Evolutionary conservation across 2,797 vertebrate species (phyloP).

Genomic region (Cryptoprocta ferox): DNA sequence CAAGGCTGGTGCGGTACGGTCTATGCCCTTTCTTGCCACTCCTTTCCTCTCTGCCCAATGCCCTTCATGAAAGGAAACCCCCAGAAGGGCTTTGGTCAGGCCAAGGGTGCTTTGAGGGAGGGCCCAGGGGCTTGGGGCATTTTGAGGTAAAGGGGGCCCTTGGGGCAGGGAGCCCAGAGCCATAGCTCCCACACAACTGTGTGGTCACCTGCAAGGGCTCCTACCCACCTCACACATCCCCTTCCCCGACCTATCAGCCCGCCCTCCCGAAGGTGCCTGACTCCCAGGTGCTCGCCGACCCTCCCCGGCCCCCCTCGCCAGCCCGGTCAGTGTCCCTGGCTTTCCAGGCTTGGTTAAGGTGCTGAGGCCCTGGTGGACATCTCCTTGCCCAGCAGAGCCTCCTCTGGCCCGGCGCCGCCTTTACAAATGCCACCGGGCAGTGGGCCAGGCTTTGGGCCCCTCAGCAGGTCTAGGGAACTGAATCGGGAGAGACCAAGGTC

Average conservation of each 20-base stretch:
- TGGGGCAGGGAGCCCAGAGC: background rate
- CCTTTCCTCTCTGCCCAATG: background rate
- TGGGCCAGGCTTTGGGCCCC: background rate
- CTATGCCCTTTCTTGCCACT: background rate
- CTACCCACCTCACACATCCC: rapidly evolving
- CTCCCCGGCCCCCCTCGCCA: background rate
- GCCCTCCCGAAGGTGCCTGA: background rate
- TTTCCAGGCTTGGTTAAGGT: slow-evolving; percentile 40
- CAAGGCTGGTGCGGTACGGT: background rate
- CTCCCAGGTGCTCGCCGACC: slow-evolving; percentile 6
- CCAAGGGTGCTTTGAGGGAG: background rate
- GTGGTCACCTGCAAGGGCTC: rapidly evolving
- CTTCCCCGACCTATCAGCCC: background rate
- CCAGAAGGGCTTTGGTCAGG: background rate
- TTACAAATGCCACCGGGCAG: rapidly evolving
- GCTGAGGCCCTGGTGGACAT: slow-evolving; percentile 7
- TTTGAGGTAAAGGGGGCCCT: background rate
- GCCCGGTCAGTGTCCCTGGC: background rate
- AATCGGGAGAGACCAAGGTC: background rate
- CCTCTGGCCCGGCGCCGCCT: background rate
- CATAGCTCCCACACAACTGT: rapidly evolving
- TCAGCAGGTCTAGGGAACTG: slow-evolving; percentile 63
- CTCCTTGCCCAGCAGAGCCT: background rate
- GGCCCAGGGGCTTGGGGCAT: background rate
- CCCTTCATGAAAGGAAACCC: background rate